Conservation (phyloP, 2,113 vertebrate genomes). For the Cromileptes altivelis region DNA sequence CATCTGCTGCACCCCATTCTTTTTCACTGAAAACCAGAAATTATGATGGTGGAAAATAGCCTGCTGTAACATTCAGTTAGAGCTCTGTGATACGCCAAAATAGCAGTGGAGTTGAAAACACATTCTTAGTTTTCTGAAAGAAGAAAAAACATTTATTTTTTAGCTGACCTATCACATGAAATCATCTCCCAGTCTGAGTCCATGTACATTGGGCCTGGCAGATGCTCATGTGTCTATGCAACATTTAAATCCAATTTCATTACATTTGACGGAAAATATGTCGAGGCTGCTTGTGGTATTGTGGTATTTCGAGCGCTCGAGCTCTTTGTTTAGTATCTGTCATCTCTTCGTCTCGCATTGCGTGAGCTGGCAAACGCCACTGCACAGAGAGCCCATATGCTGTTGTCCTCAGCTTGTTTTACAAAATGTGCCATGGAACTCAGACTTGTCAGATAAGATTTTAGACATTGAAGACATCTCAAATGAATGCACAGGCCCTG, state of each 20-base stretch:
- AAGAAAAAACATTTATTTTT: neutral
- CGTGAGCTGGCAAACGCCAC: constrained; percentile 35
- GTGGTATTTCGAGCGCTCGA: constrained; percentile 43
- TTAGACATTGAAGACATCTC: constrained; percentile 1
- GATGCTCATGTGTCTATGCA: constrained; percentile 10
- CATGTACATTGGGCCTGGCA: neutral
- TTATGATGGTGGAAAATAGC: constrained; percentile 30
- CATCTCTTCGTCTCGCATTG: constrained; percentile 37
- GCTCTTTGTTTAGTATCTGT: constrained; percentile 56
- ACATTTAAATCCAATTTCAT: constrained; percentile 49
- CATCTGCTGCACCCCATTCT: neutral
- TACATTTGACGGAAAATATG: constrained; percentile 69
- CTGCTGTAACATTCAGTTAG: constrained; percentile 11
- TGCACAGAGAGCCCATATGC: neutral
- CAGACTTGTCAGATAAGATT: constrained; percentile 12
- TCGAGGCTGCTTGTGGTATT: constrained; percentile 43
- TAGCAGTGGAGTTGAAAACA: neutral
- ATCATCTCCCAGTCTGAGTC: constrained; percentile 7
- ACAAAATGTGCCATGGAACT: constrained; percentile 16
- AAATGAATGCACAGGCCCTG: constrained; percentile 2
- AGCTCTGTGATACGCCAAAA: neutral
- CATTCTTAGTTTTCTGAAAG: neutral
- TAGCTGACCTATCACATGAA: constrained; percentile 2
- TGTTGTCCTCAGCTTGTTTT: constrained; percentile 50
- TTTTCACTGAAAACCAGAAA: constrained; percentile 28